Conservation (phyloP, 2,888 invertebrate species). For the Rhagonycha lutea region DNA sequence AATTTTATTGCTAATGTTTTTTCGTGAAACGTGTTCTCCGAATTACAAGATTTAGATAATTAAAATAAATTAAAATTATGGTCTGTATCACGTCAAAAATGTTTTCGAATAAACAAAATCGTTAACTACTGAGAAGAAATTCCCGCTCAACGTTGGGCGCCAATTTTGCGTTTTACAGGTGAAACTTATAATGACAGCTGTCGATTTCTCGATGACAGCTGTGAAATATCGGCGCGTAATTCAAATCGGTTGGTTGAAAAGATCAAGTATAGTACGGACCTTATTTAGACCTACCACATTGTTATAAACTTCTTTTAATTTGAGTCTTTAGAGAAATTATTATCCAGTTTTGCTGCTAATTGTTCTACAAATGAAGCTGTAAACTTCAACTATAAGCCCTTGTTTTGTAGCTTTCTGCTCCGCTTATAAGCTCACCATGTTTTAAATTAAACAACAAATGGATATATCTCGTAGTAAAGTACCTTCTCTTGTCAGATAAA, state of each 20-base stretch:
- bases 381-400: constrained; percentile 9
- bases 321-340: constrained; percentile 17
- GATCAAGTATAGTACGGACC: neutral
- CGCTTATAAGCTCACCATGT: neutral
- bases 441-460: constrained; percentile 8
- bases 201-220: no score
- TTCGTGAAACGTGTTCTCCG: neutral
- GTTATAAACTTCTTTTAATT: constrained; percentile 18
- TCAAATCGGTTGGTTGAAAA: no score
- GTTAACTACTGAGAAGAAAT: no score
- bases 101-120: no score
- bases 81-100: neutral
- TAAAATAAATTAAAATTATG: neutral
- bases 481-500: neutral
- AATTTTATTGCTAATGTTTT: neutral
- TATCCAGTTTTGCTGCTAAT: constrained; percentile 15
- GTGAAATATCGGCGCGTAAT: no score
- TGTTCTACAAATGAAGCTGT: constrained; percentile 19
- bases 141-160: no score
- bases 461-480: neutral
- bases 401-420: constrained; percentile 6
- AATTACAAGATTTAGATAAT: neutral
- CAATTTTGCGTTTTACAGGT: no score
- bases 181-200: no score
- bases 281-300: constrained; percentile 2